Conservation (phyloP, 2,888 invertebrate genomes). For the Oxycera nigricornis region DNA sequence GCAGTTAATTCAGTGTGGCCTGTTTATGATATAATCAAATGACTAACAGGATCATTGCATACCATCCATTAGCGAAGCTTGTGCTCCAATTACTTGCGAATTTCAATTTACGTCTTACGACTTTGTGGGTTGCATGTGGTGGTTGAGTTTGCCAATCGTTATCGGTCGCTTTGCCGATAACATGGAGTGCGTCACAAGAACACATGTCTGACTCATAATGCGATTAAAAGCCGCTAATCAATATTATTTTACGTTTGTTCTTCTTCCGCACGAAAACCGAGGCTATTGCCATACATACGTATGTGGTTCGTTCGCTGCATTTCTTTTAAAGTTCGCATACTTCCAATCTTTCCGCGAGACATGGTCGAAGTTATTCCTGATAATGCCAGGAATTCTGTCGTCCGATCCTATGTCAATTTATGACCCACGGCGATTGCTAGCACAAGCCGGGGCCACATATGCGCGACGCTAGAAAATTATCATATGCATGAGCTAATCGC, state of each 20-base stretch:
- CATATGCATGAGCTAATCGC: conserved; percentile 3
- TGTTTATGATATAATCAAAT: no score
- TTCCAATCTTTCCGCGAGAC: neutral
- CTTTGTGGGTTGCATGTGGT: no score
- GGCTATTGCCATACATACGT: neutral
- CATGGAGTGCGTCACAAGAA: neutral
- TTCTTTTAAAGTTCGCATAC: neutral
- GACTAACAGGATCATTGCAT: no score
- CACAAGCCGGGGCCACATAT: neutral
- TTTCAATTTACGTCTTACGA: no score
- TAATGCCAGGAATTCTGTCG: conserved; percentile 16
- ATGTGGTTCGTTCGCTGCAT: neutral
- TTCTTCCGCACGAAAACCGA: neutral
- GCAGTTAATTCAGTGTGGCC: no score
- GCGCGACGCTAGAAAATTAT: neutral
- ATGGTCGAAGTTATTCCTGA: neutral
- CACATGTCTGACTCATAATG: conserved; percentile 6
- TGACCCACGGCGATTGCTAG: conserved; percentile 18
- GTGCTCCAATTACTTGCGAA: no score
- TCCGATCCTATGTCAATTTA: conserved; percentile 1
- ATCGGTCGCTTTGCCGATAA: neutral
- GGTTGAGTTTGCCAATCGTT: neutral
- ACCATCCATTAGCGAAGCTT: no score
- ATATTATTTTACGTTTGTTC: neutral
- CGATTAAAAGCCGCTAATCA: neutral